Percentiles rank a stretch among this genome's conserved stretches.
Conservation (phyloP, 2,113 vertebrate genomes). For the Gymnobelideus leadbeateri region DNA sequence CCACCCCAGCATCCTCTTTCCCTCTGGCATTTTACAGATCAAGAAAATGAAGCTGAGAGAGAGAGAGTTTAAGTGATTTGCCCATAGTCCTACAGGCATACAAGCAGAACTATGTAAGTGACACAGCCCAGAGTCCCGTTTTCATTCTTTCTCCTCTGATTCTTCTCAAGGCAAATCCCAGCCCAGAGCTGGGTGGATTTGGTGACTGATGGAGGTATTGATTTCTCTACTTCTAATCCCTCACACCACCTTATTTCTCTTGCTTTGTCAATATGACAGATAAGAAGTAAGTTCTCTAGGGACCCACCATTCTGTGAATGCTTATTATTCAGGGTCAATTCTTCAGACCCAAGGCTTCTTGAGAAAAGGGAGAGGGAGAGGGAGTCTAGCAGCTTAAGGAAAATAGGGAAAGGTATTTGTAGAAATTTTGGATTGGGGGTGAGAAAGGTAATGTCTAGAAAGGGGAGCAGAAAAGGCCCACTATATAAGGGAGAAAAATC, state of each 20-base stretch:
- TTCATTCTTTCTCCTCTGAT: background rate
- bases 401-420: background rate
- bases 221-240: background rate
- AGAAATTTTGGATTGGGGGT: background rate
- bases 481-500: background rate
- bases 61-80: background rate
- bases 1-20: background rate
- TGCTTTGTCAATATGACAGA: background rate
- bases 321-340: background rate
- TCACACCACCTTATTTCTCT: background rate
- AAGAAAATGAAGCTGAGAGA: background rate
- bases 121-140: background rate
- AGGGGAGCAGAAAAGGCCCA: background rate
- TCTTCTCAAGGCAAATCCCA: background rate
- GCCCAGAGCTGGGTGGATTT: background rate
- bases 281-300: background rate
- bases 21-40: background rate
- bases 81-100: background rate
- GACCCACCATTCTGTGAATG: background rate
- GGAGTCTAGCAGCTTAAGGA: background rate
- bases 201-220: background rate
- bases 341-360: background rate
- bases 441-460: background rate
- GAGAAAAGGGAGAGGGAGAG: background rate
- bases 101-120: background rate